Conservation (phyloP, 2,888 invertebrate species). For the Drosophila niveifrons region DNA sequence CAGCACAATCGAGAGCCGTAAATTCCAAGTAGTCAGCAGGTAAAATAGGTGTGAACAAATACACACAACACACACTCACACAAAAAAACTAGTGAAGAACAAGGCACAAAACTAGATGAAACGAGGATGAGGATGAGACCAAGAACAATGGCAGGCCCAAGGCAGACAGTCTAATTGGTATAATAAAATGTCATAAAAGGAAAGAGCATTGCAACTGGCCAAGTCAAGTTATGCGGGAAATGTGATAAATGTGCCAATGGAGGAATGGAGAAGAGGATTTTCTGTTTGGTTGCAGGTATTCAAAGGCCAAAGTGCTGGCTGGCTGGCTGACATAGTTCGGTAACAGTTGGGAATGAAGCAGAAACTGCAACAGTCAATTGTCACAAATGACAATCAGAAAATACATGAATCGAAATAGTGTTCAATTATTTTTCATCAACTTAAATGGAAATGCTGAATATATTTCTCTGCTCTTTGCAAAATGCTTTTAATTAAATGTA, state of each 20-base stretch:
- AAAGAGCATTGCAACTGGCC: conserved; percentile 46
- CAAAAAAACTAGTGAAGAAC: conserved; percentile 31
- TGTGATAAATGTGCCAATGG: conserved; percentile 21
- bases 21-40: conserved; percentile 69
- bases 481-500: background rate
- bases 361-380: background rate
- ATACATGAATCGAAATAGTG: background rate
- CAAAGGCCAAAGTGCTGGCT: background rate
- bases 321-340: conserved; percentile 8
- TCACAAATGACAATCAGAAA: background rate
- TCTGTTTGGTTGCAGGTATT: conserved; percentile 32
- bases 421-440: background rate
- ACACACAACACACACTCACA: background rate
- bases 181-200: conserved; percentile 75
- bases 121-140: background rate
- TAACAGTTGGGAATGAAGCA: background rate
- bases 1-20: conserved; percentile 69
- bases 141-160: conserved; percentile 52
- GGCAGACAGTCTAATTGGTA: conserved; percentile 67
- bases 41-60: conserved; percentile 54
- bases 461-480: background rate
- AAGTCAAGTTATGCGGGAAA: conserved; percentile 37
- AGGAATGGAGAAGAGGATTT: background rate
- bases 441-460: background rate
- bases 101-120: conserved; percentile 30